Conservation (phyloP, 2,113 vertebrate species). For the Fregetta grallaria region DNA sequence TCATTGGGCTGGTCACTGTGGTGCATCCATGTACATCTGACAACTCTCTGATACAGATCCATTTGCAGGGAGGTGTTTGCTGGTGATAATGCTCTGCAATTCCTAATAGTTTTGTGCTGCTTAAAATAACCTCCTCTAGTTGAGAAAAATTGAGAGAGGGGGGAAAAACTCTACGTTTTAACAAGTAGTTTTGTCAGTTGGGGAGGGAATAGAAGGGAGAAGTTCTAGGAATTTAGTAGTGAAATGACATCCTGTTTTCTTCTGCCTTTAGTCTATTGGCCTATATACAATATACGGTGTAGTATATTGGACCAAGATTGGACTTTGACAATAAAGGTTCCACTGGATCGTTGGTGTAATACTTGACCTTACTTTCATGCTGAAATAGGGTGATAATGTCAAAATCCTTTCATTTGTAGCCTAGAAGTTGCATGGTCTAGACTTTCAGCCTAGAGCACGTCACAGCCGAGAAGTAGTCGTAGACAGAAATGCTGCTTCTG, state of each 20-base stretch:
- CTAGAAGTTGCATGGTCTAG: not conserved
- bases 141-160: not conserved
- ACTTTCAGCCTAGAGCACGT: not conserved
- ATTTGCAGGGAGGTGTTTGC: not conserved
- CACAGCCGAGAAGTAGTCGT: not conserved
- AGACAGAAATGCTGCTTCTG: not conserved
- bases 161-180: not conserved
- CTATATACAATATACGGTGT: rapidly evolving
- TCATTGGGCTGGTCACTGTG: not conserved
- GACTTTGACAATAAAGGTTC: not conserved
- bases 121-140: not conserved
- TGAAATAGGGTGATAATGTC: not conserved
- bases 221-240: not conserved
- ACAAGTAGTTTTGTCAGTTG: not conserved
- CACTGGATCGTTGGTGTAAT: not conserved
- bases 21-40: not conserved
- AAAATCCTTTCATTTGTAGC: not conserved
- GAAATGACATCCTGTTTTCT: not conserved
- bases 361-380: not conserved
- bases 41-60: not conserved
- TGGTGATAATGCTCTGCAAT: not conserved
- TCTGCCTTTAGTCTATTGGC: not conserved
- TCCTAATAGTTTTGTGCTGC: not conserved
- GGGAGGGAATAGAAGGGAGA: not conserved
- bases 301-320: not conserved